Evolutionary conservation across 2,888 invertebrate species (phyloP), one percentile per base, ranked within the genome.

Genomic region (Cephus runcator): DNA sequence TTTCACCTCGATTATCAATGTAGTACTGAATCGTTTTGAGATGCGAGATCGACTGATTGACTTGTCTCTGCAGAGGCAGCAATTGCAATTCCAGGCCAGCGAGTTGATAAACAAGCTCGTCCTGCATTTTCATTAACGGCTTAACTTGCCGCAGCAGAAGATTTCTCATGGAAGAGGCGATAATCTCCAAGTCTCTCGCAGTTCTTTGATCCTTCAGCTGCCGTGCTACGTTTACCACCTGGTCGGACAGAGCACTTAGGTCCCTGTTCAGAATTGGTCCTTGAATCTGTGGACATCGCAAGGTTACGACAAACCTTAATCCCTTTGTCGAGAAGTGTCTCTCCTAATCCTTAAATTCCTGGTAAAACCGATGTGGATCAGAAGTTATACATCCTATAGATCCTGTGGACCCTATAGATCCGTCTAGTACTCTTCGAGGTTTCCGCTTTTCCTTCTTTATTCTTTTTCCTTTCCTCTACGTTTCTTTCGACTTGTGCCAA

Each of bases 11-110:
- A 87, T 94, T 95, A 86, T 96, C 94, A 81, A 97, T 93, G 91
- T 95, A 96, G 88, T 94, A 95, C 89, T 96, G 96, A 74, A 96
- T 95, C n/a, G 94, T 95, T 86, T 95, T 95, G 83, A 96, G 93
- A 87, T 96, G 96, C 78, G 94, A 94, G 11, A 96, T 92, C 0
- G 96, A 95, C 84, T 95, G 95, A 90, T 96, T 96, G 9, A 94
- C 92, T 91, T 95, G 95, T 80, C 94, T 94, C 82, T 95, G 94
- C 86, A 96, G 94, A 0, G 96, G 96, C 85, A 93, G 93, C 83
- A 96, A 90, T 85, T 96, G 94, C 11, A 97, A 92, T 87, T 97
- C 96, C 75, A 97, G 88, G 56, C 95, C 95, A 0, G 96, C 96
- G 84, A 97, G 91, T 88, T 95, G 95, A 90, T 95, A 97, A 9